phyloP scores from a whole-genome alignment of 2,888 invertebrate species.

The Drosophila emarginata region DNA sequence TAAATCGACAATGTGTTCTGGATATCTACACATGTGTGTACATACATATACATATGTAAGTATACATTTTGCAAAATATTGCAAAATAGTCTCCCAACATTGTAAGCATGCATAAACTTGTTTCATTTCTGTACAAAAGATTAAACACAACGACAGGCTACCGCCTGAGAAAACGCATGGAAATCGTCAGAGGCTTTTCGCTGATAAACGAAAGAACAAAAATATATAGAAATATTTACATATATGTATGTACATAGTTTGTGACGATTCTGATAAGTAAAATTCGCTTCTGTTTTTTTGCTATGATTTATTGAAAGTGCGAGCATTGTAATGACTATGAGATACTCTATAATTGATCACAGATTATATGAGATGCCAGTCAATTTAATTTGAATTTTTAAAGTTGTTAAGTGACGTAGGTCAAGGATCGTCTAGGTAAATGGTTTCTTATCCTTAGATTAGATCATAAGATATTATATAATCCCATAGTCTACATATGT shows the following conservation, averaged over 20 bases:
- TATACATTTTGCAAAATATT: background rate
- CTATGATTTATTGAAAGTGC: background rate
- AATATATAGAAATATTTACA: background rate
- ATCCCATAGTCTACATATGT: too few relatives aligned
- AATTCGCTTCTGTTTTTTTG: background rate
- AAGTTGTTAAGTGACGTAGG: too few relatives aligned
- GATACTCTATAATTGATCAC: background rate
- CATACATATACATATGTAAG: background rate
- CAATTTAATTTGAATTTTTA: too few relatives aligned
- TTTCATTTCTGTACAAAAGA: background rate
- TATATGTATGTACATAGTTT: background rate
- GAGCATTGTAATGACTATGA: background rate
- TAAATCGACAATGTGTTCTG: background rate
- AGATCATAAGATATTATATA: too few relatives aligned
- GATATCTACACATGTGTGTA: background rate
- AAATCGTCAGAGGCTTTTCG: background rate
- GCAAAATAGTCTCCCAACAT: background rate
- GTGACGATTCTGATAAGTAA: background rate
- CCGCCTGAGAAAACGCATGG: slow-evolving; percentile 3
- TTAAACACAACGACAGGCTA: background rate
- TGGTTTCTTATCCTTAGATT: too few relatives aligned
- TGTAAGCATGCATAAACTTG: background rate
- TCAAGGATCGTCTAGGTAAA: too few relatives aligned
- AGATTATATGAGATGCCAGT: too few relatives aligned
- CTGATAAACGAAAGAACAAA: background rate